Evolutionary conservation across 2,888 invertebrate species (phyloP).

Genomic region (Yponomeuta cagnagella): DNA sequence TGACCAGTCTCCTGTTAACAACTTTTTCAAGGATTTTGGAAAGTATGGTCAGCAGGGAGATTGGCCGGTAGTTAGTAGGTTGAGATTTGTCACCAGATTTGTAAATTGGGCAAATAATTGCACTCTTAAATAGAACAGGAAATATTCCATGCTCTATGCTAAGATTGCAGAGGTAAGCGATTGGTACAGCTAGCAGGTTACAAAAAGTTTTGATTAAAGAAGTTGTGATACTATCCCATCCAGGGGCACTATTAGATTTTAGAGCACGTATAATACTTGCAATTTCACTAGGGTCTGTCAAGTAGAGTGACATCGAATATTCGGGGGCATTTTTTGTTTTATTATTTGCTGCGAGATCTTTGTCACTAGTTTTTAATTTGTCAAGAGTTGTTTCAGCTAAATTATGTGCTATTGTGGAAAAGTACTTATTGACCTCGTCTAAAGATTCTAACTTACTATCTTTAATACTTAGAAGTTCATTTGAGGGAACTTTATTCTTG

Average conservation of each 20-base stretch:
- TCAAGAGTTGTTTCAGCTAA: neutral
- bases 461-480: neutral
- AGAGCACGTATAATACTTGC: neutral
- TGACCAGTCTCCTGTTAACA: slow-evolving; percentile 2
- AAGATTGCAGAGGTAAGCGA: neutral
- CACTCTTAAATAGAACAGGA: slow-evolving; percentile 6
- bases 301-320: neutral
- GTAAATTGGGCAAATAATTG: neutral
- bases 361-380: neutral
- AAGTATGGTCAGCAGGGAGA: neutral
- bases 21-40: slow-evolving; percentile 12
- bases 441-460: neutral
- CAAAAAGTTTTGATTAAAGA: neutral
- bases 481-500: neutral
- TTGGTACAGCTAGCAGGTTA: neutral
- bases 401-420: neutral
- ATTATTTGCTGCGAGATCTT: neutral
- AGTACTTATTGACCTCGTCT: neutral
- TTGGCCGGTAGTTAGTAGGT: slow-evolving; percentile 11
- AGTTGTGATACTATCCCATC: slow-evolving; percentile 1
- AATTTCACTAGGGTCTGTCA: neutral
- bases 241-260: neutral
- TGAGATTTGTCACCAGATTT: slow-evolving; percentile 4
- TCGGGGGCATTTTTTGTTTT: neutral
- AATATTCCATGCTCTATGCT: neutral